Conservation (phyloP, 2,888 invertebrate species). For the Ectemnius lituratus region DNA sequence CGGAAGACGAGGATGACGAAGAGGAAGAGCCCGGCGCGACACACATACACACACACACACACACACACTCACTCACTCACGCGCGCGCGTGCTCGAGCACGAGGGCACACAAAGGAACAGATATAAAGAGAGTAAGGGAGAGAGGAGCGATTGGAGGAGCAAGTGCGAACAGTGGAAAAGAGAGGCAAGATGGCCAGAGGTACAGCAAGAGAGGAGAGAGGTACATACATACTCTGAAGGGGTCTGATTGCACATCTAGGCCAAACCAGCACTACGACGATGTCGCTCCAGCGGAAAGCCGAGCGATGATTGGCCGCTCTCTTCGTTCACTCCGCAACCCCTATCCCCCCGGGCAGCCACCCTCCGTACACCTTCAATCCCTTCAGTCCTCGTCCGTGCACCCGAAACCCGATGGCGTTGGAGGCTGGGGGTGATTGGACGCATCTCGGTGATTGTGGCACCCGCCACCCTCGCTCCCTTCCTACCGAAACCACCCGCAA, state of each 20-base stretch:
- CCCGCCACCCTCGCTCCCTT: constrained; percentile 64
- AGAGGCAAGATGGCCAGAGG: constrained; percentile 42
- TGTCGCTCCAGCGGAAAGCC: constrained; percentile 75
- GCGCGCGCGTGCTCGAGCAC: not conserved
- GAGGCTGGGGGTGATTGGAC: constrained; percentile 76
- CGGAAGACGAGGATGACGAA: constrained; percentile 38
- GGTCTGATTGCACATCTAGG: constrained; percentile 78
- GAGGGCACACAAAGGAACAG: constrained; percentile 4
- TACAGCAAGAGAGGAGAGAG: constrained; percentile 58
- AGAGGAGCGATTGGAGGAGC: constrained; percentile 46
- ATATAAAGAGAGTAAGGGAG: constrained; percentile 55
- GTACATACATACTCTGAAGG: constrained; percentile 75
- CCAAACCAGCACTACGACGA: constrained; percentile 75
- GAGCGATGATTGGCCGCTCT: constrained; percentile 75
- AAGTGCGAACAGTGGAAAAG: constrained; percentile 42
- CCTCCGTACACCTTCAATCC: constrained; percentile 57
- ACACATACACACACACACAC: too few species aligned
- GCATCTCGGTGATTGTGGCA: constrained; percentile 78
- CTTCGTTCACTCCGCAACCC: constrained; percentile 55
- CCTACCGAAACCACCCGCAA: constrained; percentile 37
- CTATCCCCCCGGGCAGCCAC: constrained; percentile 49
- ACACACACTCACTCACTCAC: too few species aligned
- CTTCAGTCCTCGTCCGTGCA: constrained; percentile 58
- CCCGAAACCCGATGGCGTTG: constrained; percentile 66
- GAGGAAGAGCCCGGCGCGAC: constrained; percentile 24